Evolutionary conservation across 2,113 vertebrate genomes (phyloP).

Genomic region (Amia ocellicauda): DNA sequence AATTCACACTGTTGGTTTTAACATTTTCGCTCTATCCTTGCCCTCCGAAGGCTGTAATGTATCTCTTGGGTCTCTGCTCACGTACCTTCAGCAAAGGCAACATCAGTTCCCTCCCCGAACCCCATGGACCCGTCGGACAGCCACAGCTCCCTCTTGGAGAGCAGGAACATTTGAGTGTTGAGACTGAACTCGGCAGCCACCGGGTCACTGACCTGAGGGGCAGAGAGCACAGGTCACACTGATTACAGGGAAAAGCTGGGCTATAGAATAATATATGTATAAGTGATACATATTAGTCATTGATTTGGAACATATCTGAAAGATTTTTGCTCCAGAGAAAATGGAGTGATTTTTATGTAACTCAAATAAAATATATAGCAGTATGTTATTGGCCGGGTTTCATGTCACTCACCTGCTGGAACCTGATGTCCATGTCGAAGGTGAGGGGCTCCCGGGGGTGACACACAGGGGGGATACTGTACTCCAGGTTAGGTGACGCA

Average conservation of each 20-base stretch:
- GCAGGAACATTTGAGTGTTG: conserved; percentile 76
- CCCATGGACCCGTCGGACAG: conserved; percentile 76
- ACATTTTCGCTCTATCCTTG: no score
- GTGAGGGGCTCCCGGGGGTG: conserved; percentile 66
- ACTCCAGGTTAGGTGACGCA: conserved; percentile 61
- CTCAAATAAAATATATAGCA: no score
- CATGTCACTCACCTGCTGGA: conserved; percentile 70
- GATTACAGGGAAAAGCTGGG: neutral
- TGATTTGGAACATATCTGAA: no score
- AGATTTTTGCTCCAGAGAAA: no score
- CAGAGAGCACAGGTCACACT: neutral
- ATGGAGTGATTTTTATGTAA: no score
- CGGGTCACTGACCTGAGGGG: conserved; percentile 71
- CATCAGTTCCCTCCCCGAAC: conserved; percentile 73
- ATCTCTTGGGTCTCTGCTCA: neutral
- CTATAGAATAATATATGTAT: no score
- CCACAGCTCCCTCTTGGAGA: conserved; percentile 76
- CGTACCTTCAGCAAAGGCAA: conserved; percentile 73
- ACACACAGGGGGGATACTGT: conserved; percentile 64
- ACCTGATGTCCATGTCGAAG: conserved; percentile 77
- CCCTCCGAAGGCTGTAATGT: no score
- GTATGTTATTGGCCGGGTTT: no score
- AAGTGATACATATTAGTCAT: no score
- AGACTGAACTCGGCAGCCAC: conserved; percentile 78
- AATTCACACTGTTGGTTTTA: no score